Evolutionary conservation across 1,140 invertebrate species (phyloP), one percentile per base, ranked within the genome.

Genomic region (Bombus cullumanus): DNA sequence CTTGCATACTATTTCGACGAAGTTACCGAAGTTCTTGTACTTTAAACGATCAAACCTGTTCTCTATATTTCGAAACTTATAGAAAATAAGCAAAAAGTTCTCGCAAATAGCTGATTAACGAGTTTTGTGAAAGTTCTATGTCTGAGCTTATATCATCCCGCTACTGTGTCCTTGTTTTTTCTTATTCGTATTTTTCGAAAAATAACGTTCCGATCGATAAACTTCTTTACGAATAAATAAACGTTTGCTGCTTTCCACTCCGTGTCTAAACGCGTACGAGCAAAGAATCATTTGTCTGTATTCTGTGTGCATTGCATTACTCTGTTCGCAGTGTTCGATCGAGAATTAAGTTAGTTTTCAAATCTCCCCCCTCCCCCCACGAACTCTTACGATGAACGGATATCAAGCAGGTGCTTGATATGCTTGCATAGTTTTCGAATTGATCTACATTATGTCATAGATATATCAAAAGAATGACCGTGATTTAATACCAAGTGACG

Each of bases 231-330:
- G 1, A 41, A 31, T 28, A 18, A 66, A 34, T 73, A 73, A 81
- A 81, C 69, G 31, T 41, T 39, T 9, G 22, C 31, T 18, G n/a
- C 31, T 73, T 47, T 18, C 8, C 10, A 62, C 3, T 28, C 12
- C 1, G 15, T n/a, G 41, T 69, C n/a, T 3, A 47, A 18, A 71
- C 31, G n/a, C 28, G 22, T 37, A 41, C n/a, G 22, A 53, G 39
- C 22, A 37, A 76, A 41, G 34, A 10, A 76, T 76, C 81, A 43
- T 76, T 76, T 76, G 18, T 59, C 59, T n/a, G 72, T 76, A 22
- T 53, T 53, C 81, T 53, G 81, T 83, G 39, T 83, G 62, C 72
- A 66, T 68, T 83, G 81, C 81, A 83, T 83, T 83, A 83, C 53
- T 41, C 81, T 6, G 72, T 53, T 47, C 62, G 25, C 72, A 13